Percentiles rank a stretch among this genome's conserved stretches.
Evolutionary conservation across 2,113 vertebrate genomes (phyloP).

Genomic region (Benitochromis conjunctus): DNA sequence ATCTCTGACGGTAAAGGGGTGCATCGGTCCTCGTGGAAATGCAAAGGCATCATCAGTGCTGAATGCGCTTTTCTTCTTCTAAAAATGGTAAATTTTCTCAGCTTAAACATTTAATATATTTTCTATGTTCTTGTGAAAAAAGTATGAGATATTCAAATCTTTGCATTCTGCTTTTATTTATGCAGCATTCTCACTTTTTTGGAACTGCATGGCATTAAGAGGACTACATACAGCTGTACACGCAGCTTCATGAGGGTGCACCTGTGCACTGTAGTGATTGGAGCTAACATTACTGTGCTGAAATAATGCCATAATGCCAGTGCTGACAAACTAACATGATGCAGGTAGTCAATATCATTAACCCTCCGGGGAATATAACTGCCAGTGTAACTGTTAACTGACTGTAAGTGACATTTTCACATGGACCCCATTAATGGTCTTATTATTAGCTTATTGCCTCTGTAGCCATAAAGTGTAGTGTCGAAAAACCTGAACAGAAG

Average conservation of each 20-base stretch:
- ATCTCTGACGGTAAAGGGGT: not conserved
- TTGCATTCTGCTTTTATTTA: not conserved
- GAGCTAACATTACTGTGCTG: not conserved
- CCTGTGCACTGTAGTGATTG: not conserved
- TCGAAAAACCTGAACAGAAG: not conserved
- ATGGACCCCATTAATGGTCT: not conserved
- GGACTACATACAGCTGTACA: not conserved
- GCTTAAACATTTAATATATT: not conserved
- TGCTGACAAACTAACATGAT: not conserved
- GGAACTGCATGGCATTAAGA: not conserved
- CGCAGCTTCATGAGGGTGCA: not conserved
- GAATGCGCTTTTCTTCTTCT: not conserved
- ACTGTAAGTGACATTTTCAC: not conserved
- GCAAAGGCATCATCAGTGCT: not conserved
- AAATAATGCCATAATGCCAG: not conserved
- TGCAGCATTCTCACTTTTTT: rapidly evolving
- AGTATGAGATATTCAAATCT: not conserved
- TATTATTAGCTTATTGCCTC: not conserved
- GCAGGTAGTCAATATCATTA: not conserved
- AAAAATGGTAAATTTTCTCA: not conserved
- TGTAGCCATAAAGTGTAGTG: not conserved
- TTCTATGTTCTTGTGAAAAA: not conserved
- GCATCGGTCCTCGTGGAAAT: not conserved
- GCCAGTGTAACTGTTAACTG: not conserved
- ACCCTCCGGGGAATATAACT: not conserved